These are phyloP conservation scores for Nilaparvata lugens DNA, from an alignment of 1,140 invertebrate species.

Conservation along the genomic window DNA sequence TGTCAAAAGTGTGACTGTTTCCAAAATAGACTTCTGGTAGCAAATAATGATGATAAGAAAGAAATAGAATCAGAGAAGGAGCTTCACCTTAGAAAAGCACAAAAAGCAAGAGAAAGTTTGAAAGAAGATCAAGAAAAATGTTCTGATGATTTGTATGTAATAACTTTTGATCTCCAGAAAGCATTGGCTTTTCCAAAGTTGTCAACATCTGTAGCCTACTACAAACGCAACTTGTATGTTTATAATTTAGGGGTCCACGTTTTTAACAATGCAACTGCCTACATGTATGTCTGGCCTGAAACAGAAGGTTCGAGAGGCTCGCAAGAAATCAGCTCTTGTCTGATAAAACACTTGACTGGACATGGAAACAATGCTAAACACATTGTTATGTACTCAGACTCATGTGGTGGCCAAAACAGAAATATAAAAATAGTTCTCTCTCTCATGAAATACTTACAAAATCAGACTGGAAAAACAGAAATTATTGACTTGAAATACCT, in stretches of 20 bases:
- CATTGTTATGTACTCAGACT: too few species aligned
- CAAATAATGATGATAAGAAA: neutral
- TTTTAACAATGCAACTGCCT: slow-evolving; percentile 13
- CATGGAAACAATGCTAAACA: too few species aligned
- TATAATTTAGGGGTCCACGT: slow-evolving; percentile 23
- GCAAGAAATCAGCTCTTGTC: slow-evolving; percentile 15
- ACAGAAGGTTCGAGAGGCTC: slow-evolving; percentile 21
- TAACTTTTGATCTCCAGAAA: slow-evolving; percentile 27
- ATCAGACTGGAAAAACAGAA: too few species aligned
- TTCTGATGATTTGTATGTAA: slow-evolving; percentile 15
- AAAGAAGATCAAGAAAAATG: neutral
- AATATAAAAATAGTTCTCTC: too few species aligned
- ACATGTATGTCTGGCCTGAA: slow-evolving; percentile 20
- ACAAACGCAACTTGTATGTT: slow-evolving; percentile 28
- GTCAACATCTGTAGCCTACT: slow-evolving; percentile 23
- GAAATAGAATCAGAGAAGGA: neutral
- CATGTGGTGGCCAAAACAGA: too few species aligned
- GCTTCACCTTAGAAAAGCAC: neutral
- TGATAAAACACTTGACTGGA: too few species aligned
- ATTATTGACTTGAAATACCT: slow-evolving; percentile 22
- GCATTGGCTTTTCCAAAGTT: slow-evolving; percentile 26
- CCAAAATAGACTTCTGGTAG: neutral
- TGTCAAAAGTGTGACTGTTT: too few species aligned
- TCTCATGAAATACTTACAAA: too few species aligned
- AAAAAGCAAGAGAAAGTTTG: neutral